phyloP scores from a whole-genome alignment of 1,140 invertebrate species.

The Bilobella aurantiaca region DNA sequence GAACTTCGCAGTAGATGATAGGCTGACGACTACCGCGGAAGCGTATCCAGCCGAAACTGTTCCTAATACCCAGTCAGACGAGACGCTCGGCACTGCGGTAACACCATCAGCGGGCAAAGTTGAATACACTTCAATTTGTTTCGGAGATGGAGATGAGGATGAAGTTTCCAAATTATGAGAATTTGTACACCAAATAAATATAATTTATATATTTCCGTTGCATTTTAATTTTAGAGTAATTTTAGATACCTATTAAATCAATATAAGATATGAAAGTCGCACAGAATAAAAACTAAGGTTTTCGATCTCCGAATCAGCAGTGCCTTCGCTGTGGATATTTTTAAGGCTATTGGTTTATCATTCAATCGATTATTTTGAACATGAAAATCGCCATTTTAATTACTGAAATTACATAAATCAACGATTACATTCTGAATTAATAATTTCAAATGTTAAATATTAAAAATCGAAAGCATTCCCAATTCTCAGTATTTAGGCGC shows the following conservation, averaged over 20 bases:
- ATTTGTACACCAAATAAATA: not conserved
- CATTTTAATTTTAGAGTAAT: not conserved
- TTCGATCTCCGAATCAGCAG: not conserved
- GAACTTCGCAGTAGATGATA: not conserved
- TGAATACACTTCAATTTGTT: slow-evolving; percentile 15
- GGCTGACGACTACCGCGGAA: not conserved
- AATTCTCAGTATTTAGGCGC: too few species aligned
- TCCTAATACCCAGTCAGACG: not conserved
- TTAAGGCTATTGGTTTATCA: too few species aligned
- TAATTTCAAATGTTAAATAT: too few species aligned
- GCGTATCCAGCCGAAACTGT: not conserved
- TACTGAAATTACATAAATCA: too few species aligned
- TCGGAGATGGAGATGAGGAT: slow-evolving; percentile 9
- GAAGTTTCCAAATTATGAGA: not conserved
- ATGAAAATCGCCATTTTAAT: too few species aligned
- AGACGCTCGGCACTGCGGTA: not conserved
- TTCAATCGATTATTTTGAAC: too few species aligned
- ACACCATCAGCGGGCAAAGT: not conserved
- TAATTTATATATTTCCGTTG: not conserved
- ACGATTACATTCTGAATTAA: too few species aligned
- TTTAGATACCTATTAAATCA: not conserved
- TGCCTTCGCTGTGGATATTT: not conserved
- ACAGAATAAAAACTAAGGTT: too few species aligned
- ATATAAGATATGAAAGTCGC: not conserved
- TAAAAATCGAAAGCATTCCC: too few species aligned